These are phyloP conservation scores for Anodontia alba DNA, from an alignment of 2,888 invertebrate genomes.

Conservation along the genomic window DNA sequence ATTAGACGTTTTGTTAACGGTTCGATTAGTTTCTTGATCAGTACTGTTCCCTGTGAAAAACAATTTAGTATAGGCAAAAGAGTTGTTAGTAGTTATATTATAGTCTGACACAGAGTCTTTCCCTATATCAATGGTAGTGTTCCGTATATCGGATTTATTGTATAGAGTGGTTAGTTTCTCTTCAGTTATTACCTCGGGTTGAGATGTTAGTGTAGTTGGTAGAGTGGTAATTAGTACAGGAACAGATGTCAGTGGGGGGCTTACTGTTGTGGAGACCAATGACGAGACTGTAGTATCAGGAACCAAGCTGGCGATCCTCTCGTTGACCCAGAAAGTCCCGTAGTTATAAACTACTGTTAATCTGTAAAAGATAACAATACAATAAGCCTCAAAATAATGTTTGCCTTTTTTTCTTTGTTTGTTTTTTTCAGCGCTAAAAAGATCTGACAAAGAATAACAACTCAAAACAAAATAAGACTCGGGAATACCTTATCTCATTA, in stretches of 20 bases:
- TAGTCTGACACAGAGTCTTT: neutral
- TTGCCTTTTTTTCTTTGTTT: too few species aligned
- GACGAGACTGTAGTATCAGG: neutral
- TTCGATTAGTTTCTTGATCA: neutral
- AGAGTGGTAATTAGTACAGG: neutral
- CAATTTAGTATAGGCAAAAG: neutral
- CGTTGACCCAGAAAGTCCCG: neutral
- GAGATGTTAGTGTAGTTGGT: neutral
- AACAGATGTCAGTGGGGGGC: neutral
- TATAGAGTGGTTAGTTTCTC: neutral
- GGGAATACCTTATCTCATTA: too few species aligned
- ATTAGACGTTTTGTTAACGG: neutral
- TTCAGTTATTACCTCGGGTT: neutral
- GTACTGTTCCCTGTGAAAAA: neutral
- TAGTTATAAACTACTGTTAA: neutral
- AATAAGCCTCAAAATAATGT: too few species aligned
- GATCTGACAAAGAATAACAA: too few species aligned
- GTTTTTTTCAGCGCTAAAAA: too few species aligned
- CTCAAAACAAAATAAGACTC: too few species aligned
- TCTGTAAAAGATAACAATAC: neutral
- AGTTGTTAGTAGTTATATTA: neutral
- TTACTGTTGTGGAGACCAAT: slow-evolving; percentile 4
- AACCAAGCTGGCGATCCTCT: neutral
- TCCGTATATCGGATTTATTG: neutral
- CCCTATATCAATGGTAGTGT: neutral